A percentile compares a stretch with the other conserved stretches of the same genome.
phyloP scores from a whole-genome alignment of 2,888 invertebrate genomes.

The Atrina japonica region DNA sequence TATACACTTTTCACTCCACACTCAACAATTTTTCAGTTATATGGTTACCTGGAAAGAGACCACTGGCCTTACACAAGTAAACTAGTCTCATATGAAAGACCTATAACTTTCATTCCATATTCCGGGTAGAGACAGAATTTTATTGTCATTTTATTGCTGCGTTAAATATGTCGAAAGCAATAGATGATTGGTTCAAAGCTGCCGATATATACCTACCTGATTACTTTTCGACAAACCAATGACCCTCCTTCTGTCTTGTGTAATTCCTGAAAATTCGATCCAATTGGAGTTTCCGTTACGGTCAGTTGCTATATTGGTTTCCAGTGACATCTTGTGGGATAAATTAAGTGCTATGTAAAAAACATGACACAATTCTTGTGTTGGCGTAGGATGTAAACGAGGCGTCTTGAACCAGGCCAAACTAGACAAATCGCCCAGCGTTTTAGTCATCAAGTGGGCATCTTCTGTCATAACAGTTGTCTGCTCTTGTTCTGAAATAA shows the following conservation, averaged over 20 bases:
- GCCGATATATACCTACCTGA: neutral
- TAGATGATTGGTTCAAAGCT: no score
- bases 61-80: no score
- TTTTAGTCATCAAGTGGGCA: conserved; percentile 9
- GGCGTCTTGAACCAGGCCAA: conserved; percentile 9
- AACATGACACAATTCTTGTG: conserved; percentile 32
- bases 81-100: no score
- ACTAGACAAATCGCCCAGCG: conserved; percentile 12
- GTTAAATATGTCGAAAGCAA: no score
- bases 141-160: no score
- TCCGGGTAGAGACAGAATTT: no score
- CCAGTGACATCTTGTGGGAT: conserved; percentile 15
- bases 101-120: no score
- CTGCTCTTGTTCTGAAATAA: neutral
- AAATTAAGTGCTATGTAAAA: conserved; percentile 22
- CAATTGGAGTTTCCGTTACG: conserved; percentile 31
- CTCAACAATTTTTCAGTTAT: no score
- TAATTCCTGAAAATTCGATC: conserved; percentile 51
- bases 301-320: conserved; percentile 6
- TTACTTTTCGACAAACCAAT: conserved; percentile 45
- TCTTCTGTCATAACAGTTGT: neutral
- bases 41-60: no score
- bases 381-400: neutral
- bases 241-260: conserved; percentile 40
- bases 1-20: no score